Conservation (phyloP, 2,888 invertebrate genomes). For the Helobdella robusta region DNA sequence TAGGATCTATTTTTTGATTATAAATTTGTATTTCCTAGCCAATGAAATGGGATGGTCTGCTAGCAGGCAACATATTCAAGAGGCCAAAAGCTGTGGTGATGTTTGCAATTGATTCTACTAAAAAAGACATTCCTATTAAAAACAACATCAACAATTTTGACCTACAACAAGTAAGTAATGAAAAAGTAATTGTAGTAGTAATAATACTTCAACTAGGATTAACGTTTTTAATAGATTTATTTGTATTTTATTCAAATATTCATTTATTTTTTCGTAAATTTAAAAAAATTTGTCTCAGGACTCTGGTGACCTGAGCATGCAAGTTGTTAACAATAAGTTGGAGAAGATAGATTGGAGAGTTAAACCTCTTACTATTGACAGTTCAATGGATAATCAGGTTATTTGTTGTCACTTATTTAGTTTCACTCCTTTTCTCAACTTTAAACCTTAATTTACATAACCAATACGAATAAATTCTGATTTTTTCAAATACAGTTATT, state of each 20-base stretch:
- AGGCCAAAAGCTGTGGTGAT: conserved; percentile 23
- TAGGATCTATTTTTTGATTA: no score
- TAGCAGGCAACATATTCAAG: conserved; percentile 22
- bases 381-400: not conserved
- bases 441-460: not conserved
- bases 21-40: not conserved
- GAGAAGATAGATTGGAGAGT: conserved; percentile 15
- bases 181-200: no score
- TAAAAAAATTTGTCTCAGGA: conserved; percentile 14
- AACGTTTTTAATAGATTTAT: not conserved
- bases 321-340: conserved; percentile 20
- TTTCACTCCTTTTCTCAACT: not conserved
- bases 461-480: no score
- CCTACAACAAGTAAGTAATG: no score
- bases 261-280: not conserved
- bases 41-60: conserved; percentile 22
- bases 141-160: no score
- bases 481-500: conserved; percentile 40
- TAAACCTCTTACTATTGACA: conserved; percentile 42
- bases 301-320: not conserved
- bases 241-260: not conserved
- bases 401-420: not conserved
- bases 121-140: no score
- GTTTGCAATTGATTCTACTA: conserved; percentile 11
- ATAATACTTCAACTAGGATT: no score